Base-by-base conservation (phyloP, 2,113 vertebrate genomes). In the Dermatemys mawii region DNA sequence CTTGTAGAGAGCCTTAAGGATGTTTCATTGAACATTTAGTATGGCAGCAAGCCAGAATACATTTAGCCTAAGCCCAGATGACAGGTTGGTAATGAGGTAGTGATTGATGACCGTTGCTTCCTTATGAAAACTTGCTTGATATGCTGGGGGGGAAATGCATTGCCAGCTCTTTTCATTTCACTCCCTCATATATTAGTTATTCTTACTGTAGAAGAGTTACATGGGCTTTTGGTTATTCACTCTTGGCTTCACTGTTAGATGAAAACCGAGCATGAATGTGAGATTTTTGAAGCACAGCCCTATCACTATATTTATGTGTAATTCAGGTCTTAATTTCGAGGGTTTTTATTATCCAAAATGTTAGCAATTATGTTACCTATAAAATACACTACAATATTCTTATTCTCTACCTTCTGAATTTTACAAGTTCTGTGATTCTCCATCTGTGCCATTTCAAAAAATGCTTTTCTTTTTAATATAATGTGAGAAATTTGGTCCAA, bases 61-160 rank as follows among this genome's bases (percentile, higher is more conserved):
- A 98, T 98, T 98, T 98, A 98, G 98, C 97, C 98, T 98, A 98
- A 98, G 98, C 98, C 98, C 98, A 98, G 96, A 98, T 98, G 98
- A 98, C 98, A 97, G 98, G 96, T 97, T 98, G 97, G 98, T 99
- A 99, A 98, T 98, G 98, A 99, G 98, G 98, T 98, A 97, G 98
- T 98, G 98, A 99, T 99, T 98, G 98, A 99, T 99, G 98, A 98
- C 98, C 98, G 95, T 95, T 96, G 97, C 97, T 98, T 98, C 98
- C 93, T 86, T 98, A 98, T 97, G 98, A 99, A 98, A 98, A 98
- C 97, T 97, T 98, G 98, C 98, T 98, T 98, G 97, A 98, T 98
- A 98, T 98, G 98, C 98, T 98, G 97, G 97, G 97, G 97, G 97
- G 98, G 95, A 92, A 97, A 97, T 96, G 97, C 98, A 96, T 96